phyloP scores from a whole-genome alignment of 2,888 invertebrate genomes.

The Napeogenes inachia region DNA sequence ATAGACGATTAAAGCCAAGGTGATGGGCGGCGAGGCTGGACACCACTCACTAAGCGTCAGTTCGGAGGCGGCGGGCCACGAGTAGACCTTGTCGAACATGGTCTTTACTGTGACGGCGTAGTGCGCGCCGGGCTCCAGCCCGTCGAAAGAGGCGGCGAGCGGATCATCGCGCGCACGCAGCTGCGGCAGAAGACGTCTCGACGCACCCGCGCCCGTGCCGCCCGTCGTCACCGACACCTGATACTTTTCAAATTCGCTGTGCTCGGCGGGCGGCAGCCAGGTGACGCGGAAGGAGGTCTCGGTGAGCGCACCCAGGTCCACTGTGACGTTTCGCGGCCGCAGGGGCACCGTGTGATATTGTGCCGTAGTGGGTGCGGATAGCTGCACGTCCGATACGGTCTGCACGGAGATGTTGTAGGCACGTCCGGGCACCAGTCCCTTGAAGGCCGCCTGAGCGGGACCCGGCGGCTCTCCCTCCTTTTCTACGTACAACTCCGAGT shows the following conservation, averaged over 20 bases:
- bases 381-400: constrained; percentile 94
- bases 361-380: constrained; percentile 93
- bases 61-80: constrained; percentile 95
- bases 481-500: constrained; percentile 93
- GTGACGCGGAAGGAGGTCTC: constrained; percentile 87
- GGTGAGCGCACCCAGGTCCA: constrained; percentile 83
- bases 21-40: too few relatives aligned
- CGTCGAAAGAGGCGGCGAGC: constrained; percentile 86
- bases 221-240: constrained; percentile 83
- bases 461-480: constrained; percentile 97
- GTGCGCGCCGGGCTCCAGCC: constrained; percentile 91
- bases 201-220: constrained; percentile 53
- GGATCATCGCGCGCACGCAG: constrained; percentile 82
- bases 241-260: constrained; percentile 94
- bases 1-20: too few relatives aligned
- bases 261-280: constrained; percentile 92
- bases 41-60: constrained; percentile 85
- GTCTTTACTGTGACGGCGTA: constrained; percentile 95
- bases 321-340: constrained; percentile 89
- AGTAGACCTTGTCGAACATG: constrained; percentile 94
- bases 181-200: constrained; percentile 81
- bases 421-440: constrained; percentile 92
- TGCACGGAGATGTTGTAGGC: constrained; percentile 97
- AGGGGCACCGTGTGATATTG: constrained; percentile 95
- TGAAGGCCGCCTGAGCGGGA: constrained; percentile 96